Evolutionary conservation across 2,888 invertebrate genomes (phyloP).

Genomic region (Amorpha juglandis): DNA sequence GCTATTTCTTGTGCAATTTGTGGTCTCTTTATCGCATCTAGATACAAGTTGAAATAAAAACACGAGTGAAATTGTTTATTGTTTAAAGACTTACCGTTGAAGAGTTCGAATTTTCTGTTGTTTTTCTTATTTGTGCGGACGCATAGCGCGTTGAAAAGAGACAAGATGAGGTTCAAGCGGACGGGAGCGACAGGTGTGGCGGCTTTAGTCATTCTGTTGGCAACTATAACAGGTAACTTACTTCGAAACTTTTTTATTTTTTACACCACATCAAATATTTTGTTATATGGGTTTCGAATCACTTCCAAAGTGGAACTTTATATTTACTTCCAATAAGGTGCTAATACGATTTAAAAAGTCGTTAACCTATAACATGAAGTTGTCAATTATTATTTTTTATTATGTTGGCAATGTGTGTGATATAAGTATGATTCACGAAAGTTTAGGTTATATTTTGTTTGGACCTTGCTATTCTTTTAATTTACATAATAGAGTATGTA

Average conservation of each 20-base stretch:
- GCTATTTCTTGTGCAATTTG: slow-evolving; percentile 70
- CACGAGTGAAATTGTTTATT: slow-evolving; percentile 75
- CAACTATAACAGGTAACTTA: slow-evolving; percentile 76
- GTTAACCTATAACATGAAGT: slow-evolving; percentile 16
- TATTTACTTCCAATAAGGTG: slow-evolving; percentile 11
- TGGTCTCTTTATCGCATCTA: slow-evolving; percentile 72
- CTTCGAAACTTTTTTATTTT: slow-evolving; percentile 31
- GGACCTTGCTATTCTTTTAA: background rate
- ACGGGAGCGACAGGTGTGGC: slow-evolving; percentile 80
- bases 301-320: background rate
- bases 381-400: slow-evolving; percentile 39
- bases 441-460: slow-evolving; percentile 56
- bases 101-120: slow-evolving; percentile 67
- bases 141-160: slow-evolving; percentile 75
- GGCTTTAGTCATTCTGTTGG: slow-evolving; percentile 74
- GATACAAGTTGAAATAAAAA: slow-evolving; percentile 69
- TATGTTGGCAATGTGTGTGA: slow-evolving; percentile 47
- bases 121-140: slow-evolving; percentile 70
- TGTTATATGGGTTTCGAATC: background rate
- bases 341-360: slow-evolving; percentile 18
- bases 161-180: slow-evolving; percentile 74
- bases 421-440: slow-evolving; percentile 49
- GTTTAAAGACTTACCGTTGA: slow-evolving; percentile 67
- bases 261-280: slow-evolving; percentile 1
- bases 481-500: background rate